Evolutionary conservation across 2,888 invertebrate species (phyloP).

Genomic region (Eubasilissa splendida): DNA sequence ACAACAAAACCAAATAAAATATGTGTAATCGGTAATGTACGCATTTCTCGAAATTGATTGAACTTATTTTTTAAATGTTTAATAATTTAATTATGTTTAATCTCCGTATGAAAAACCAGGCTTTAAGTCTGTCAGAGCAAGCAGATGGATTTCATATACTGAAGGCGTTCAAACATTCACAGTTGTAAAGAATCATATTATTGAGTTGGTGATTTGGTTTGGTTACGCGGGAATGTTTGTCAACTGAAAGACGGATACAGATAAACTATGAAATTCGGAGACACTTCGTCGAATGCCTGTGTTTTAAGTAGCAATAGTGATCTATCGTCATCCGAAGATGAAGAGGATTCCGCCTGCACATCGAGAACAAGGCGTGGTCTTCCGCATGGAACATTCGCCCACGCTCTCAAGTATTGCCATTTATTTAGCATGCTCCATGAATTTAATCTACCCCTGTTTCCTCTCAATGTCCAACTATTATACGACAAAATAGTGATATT

Average conservation of each 20-base stretch:
- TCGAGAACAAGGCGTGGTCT: slow-evolving; percentile 42
- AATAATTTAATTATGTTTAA: neutral
- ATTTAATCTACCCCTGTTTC: too few species aligned
- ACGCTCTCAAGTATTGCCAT: slow-evolving; percentile 44
- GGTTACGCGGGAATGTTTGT: neutral
- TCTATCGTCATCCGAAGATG: slow-evolving; percentile 30
- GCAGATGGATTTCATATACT: neutral
- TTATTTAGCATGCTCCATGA: too few species aligned
- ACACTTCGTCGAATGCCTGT: slow-evolving; percentile 4
- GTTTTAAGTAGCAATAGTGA: slow-evolving; percentile 15
- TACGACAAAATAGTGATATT: too few species aligned
- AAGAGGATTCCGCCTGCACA: neutral
- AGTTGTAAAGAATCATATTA: neutral
- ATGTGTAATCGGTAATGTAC: too few species aligned
- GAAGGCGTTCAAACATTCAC: slow-evolving; percentile 18
- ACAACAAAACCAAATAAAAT: too few species aligned
- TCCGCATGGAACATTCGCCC: slow-evolving; percentile 46
- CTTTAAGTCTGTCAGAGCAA: slow-evolving; percentile 3
- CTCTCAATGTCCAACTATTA: too few species aligned
- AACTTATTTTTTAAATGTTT: too few species aligned
- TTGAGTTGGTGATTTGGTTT: neutral
- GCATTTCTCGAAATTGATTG: too few species aligned
- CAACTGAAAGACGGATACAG: neutral
- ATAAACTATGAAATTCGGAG: neutral
- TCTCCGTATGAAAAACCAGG: slow-evolving; percentile 10